Percentiles rank a stretch among this genome's conserved stretches.
phyloP scores from a whole-genome alignment of 2,888 invertebrate species.

The Polymixis flavicincta region DNA sequence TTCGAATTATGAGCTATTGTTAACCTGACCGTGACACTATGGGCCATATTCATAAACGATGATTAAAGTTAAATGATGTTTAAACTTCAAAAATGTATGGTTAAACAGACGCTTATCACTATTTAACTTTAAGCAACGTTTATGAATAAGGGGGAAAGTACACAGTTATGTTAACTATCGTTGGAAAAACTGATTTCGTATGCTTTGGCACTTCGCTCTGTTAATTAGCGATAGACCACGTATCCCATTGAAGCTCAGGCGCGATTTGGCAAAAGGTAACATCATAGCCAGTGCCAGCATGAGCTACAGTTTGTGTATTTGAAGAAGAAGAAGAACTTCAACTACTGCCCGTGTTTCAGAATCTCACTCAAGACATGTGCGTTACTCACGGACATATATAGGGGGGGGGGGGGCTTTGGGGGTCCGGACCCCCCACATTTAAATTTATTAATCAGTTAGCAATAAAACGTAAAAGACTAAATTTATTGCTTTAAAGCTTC shows the following conservation, averaged over 20 bases:
- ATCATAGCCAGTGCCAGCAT: neutral
- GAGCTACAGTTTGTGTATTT: neutral
- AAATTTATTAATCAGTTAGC: too few species aligned
- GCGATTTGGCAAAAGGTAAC: neutral
- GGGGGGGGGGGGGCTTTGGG: too few species aligned
- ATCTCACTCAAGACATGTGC: neutral
- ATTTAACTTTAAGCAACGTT: too few species aligned
- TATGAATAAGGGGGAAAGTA: too few species aligned
- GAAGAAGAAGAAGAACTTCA: neutral
- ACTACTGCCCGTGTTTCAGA: neutral
- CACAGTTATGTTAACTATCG: slow-evolving; percentile 6
- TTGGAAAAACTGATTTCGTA: neutral
- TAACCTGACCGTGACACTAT: slow-evolving; percentile 1
- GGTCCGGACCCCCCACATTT: too few species aligned
- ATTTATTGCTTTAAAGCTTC: too few species aligned
- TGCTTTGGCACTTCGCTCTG: neutral
- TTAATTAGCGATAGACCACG: neutral
- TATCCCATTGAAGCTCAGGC: neutral
- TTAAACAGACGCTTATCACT: too few species aligned
- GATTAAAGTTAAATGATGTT: too few species aligned
- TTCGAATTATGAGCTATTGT: slow-evolving; percentile 55
- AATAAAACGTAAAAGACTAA: too few species aligned
- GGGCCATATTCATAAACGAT: too few species aligned
- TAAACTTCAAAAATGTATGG: too few species aligned
- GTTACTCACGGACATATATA: too few species aligned